Base-by-base conservation (phyloP, 2,888 invertebrate genomes). In the Ectemnius continuus region DNA sequence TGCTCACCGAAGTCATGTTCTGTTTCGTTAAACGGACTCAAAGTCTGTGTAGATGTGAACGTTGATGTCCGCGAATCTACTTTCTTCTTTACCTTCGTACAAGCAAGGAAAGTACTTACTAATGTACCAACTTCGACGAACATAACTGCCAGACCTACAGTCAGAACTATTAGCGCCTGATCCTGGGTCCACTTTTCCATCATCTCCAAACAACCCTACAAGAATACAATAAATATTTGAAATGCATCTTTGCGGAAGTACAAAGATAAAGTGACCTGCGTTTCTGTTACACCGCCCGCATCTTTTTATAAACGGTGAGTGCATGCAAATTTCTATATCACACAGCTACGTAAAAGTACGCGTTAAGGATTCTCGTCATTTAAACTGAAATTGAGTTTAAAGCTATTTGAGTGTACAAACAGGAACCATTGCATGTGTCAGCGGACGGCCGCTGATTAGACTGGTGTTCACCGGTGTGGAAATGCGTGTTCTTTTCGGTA, bases 101-200 rank as follows among this genome's bases (percentile, higher is more conserved):
- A 96, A 1, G 94, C 94, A 68, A 95, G 91, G 16, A 96, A 93
- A 0, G 95, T 95, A 86, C 94, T 94, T 4, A 96, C 91, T 5
- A 96, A 91, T 0, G 95, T 94, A 63, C 93, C 93, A 70, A 96
- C 93, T 89, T 96, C 96, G 61, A 96, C 93, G n/a, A 96, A 88
- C 0, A 95, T 94, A 20, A 95, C 91, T 2, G 94, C 91, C 67
- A 96, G 92, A 20, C 95, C 93, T 20, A 94, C 93, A 4, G 93
- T 92, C 85, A 96, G 92, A 81, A 96, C 93, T 48, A 95, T 91
- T 28, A 94, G 89, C 83, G 95, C 95, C 81, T 96, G 96, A 73
- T 95, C 93, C 70, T 95, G 93, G 86, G 95, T 95, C 96, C 96
- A 96, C 73, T 93, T 93, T 88, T 96, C 95, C 68, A 96, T 90